Conservation (phyloP, 2,888 invertebrate species). For the Meliscaeva auricollis region DNA sequence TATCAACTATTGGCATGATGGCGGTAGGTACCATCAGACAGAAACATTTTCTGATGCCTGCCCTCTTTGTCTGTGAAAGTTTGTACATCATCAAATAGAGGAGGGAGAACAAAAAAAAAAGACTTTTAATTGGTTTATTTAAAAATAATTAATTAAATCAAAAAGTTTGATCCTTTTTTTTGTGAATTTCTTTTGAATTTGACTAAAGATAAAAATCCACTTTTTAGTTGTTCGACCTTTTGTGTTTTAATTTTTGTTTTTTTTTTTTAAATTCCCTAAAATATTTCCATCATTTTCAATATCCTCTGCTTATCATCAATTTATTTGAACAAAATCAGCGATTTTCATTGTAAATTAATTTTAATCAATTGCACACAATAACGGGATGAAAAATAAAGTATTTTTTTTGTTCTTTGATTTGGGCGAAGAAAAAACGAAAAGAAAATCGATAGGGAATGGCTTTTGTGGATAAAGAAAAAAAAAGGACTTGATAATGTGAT, state of each 20-base stretch:
- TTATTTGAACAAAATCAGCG: constrained; percentile 17
- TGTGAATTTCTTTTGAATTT: background rate
- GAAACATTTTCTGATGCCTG: background rate
- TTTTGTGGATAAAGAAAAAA: background rate
- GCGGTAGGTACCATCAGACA: background rate
- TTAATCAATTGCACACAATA: constrained; percentile 44
- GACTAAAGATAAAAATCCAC: constrained; percentile 50
- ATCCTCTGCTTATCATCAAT: constrained; percentile 13
- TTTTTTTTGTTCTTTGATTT: constrained; percentile 33
- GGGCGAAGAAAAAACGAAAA: too few relatives aligned
- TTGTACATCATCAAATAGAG: constrained; percentile 36
- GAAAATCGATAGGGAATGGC: background rate
- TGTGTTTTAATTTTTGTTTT: constrained; percentile 15
- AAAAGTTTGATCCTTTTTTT: constrained; percentile 28
- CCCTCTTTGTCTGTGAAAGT: constrained; percentile 34
- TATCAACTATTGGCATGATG: constrained; percentile 19
- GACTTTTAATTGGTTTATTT: constrained; percentile 64
- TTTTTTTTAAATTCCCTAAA: constrained; percentile 44
- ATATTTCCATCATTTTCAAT: constrained; percentile 31
- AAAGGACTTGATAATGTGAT: constrained; percentile 31
- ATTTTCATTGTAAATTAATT: constrained; percentile 19
- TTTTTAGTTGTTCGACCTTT: constrained; percentile 41
- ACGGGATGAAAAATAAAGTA: constrained; percentile 21
- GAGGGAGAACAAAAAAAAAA: background rate
- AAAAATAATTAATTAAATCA: constrained; percentile 64